Evolutionary conservation across 2,797 vertebrate species (phyloP).

Genomic region (Diceros bicornis): DNA sequence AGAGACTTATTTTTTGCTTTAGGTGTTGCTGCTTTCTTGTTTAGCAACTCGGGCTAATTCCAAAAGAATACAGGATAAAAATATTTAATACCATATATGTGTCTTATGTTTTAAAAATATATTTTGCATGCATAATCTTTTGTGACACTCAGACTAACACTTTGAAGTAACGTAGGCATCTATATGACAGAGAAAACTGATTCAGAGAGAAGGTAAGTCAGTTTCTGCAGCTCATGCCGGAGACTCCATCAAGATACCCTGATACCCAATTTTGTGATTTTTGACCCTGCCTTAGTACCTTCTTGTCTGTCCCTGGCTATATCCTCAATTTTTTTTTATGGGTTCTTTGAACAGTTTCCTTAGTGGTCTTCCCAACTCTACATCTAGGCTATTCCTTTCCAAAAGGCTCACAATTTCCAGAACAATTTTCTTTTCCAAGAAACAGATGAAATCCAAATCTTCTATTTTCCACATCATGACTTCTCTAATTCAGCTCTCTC

Average conservation of each 20-base stretch:
- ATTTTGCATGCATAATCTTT: background rate
- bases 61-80: background rate
- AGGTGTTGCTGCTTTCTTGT: background rate
- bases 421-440: background rate
- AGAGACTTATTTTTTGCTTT: constrained; percentile 6
- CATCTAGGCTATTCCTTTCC: background rate
- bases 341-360: background rate
- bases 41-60: background rate
- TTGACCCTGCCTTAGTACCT: background rate
- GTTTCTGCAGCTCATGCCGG: background rate
- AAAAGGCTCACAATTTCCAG: background rate
- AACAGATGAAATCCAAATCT: background rate
- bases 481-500: background rate
- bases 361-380: background rate
- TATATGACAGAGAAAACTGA: background rate
- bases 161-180: background rate
- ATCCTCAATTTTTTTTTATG: background rate
- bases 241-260: background rate
- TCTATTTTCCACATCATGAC: background rate
- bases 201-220: background rate
- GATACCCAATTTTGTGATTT: background rate
- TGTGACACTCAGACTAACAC: background rate
- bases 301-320: background rate
- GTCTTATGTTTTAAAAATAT: background rate
- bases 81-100: background rate